Conservation (phyloP, 1,140 invertebrate genomes). For the Drosophila sechellia region DNA sequence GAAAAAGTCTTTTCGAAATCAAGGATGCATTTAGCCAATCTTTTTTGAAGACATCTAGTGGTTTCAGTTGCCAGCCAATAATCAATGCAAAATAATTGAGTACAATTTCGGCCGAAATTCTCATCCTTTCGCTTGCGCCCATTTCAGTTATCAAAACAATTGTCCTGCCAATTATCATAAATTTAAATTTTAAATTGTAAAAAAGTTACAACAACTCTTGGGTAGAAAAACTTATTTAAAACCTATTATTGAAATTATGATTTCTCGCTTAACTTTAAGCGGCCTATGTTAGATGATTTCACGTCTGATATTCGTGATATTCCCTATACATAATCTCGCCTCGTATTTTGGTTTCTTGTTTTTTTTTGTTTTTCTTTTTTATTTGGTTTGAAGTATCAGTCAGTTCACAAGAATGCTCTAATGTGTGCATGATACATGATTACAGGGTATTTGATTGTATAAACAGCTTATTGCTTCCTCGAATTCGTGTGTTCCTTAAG, state of each 20-base stretch:
- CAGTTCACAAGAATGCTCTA: slow-evolving; percentile 44
- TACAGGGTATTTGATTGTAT: slow-evolving; percentile 60
- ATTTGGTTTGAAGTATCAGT: slow-evolving; percentile 48
- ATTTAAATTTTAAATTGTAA: slow-evolving; percentile 73
- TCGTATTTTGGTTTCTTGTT: slow-evolving; percentile 12
- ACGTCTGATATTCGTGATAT: slow-evolving; percentile 22
- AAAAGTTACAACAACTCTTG: slow-evolving; percentile 75
- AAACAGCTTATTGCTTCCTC: slow-evolving; percentile 70
- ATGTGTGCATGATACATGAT: slow-evolving; percentile 21
- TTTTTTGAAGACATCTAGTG: slow-evolving; percentile 79
- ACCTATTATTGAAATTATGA: slow-evolving; percentile 78
- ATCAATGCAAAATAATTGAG: slow-evolving; percentile 62
- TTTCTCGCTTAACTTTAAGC: slow-evolving; percentile 54
- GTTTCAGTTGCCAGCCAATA: slow-evolving; percentile 54
- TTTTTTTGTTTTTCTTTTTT: slow-evolving; percentile 14
- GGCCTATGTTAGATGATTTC: slow-evolving; percentile 41
- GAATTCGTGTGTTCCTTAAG: slow-evolving; percentile 12
- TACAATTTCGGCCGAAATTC: slow-evolving; percentile 57
- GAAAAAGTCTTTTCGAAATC: slow-evolving; percentile 74
- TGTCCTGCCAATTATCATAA: slow-evolving; percentile 70
- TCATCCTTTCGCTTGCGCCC: slow-evolving; percentile 4
- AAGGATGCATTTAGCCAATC: slow-evolving; percentile 65
- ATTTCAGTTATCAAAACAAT: slow-evolving; percentile 61
- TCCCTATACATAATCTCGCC: slow-evolving; percentile 18
- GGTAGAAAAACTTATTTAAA: slow-evolving; percentile 82